phyloP scores from a whole-genome alignment of 1,140 invertebrate genomes.

The Reticulitermes speratus region DNA sequence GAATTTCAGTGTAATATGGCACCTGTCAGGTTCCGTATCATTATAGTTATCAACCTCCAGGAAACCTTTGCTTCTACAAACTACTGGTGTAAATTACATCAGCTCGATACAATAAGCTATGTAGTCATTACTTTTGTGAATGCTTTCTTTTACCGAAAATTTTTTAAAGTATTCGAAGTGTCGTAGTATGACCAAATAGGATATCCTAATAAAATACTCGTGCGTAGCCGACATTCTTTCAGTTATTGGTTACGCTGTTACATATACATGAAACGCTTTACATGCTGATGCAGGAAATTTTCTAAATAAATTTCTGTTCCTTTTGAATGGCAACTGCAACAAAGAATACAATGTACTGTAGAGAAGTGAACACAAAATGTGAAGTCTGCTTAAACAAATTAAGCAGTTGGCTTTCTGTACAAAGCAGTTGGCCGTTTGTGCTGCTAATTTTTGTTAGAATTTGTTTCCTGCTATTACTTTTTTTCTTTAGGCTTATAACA shows the following conservation, averaged over 20 bases:
- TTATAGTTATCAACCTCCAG: neutral
- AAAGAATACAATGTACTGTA: neutral
- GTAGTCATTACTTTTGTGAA: neutral
- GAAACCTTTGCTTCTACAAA: neutral
- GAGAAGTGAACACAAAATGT: neutral
- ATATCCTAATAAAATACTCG: neutral
- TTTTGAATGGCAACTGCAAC: neutral
- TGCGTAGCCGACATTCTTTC: neutral
- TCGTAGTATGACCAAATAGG: neutral
- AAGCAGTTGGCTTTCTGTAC: neutral
- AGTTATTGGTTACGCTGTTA: neutral
- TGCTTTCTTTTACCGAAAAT: neutral
- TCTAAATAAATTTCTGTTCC: neutral
- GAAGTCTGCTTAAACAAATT: neutral
- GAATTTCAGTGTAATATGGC: neutral
- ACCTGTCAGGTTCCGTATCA: neutral
- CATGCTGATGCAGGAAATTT: neutral
- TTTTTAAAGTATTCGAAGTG: neutral
- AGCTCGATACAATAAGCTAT: neutral
- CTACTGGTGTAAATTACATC: neutral
- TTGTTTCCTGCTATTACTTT: neutral
- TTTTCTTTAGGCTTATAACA: neutral
- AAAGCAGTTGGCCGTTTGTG: neutral
- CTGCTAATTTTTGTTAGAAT: neutral
- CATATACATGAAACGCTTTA: neutral